Base-by-base conservation (phyloP, 2,113 vertebrate genomes). In the Hippocampus mohnikei region DNA sequence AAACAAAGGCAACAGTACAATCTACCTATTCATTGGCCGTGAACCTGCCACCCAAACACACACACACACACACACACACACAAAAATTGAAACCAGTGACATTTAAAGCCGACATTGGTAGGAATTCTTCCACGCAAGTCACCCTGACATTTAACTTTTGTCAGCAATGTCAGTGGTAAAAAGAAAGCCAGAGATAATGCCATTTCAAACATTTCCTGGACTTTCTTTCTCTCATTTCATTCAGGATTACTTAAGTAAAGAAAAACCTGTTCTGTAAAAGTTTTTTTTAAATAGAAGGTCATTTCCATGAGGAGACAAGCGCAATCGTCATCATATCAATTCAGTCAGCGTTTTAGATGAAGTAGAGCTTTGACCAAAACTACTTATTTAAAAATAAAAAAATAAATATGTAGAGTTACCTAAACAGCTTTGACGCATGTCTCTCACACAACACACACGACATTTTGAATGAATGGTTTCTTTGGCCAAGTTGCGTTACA, bases 31-130 rank as follows among this genome's bases (percentile, higher is more conserved):
- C n/a, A 58, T 58, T 25, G 23, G n/a, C 12, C 1, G 0, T 58
- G 23, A 29, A 7, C 25, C 25, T 72, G 29, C 15, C n/a, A 23
- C 29, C 29, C 29, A 33, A 3, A 33, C 29, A 33, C 29, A 5
- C 29, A 5, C 29, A 5, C 29, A 33, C 29, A 33, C 29, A 33
- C 29, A 33, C 29, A 33, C 5, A 33, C 29, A 33, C 29, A 33
- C 29, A 33, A 3, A 60, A 70, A 6, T 44, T 12, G 75, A 46
- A 69, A 71, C 21, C 56, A 70, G 20, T 59, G 46, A 71, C 55
- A 75, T 74, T 56, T 65, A 37, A 18, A 69, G 67, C 67, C 41
- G 33, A 52, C 25, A 52, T n/a, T 50, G 20, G 52, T 40, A 8
- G 33, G 11, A 58, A 65, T 44, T 65, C 64, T 48, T 72, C n/a